Evolutionary conservation across 2,797 vertebrate genomes (phyloP).

Genomic region (Florisuga fusca): DNA sequence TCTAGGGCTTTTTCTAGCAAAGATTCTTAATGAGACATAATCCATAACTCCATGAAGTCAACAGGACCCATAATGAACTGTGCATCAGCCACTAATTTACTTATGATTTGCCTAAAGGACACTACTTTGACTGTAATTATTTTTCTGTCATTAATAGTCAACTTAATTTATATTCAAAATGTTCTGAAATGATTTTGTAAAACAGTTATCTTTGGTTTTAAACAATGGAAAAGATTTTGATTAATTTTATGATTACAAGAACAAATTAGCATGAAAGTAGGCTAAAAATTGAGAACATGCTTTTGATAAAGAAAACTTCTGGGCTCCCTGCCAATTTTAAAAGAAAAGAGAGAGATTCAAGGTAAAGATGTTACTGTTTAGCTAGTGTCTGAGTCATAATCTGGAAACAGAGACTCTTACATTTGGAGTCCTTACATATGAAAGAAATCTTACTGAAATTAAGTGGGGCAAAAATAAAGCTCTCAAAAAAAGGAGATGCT

Average conservation of each 20-base stretch:
- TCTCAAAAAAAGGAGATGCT: neutral
- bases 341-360: slow-evolving; percentile 28
- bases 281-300: slow-evolving; percentile 28
- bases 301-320: slow-evolving; percentile 43
- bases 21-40: neutral
- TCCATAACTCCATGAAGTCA: slow-evolving; percentile 12
- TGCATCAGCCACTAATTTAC: slow-evolving; percentile 13
- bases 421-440: neutral
- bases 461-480: neutral
- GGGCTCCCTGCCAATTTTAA: slow-evolving; percentile 27
- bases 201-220: slow-evolving; percentile 17
- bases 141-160: slow-evolving; percentile 31
- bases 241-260: slow-evolving; percentile 47
- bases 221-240: slow-evolving; percentile 33
- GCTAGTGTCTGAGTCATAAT: neutral
- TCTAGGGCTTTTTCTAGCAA: neutral
- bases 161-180: slow-evolving; percentile 25
- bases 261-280: slow-evolving; percentile 47
- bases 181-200: slow-evolving; percentile 1
- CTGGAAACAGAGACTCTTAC: neutral
- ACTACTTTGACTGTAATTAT: slow-evolving; percentile 20
- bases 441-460: neutral
- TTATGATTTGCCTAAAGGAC: slow-evolving; percentile 2
- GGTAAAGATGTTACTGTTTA: neutral
- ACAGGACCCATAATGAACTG: neutral